These are phyloP conservation scores for Sebastes hubbsi DNA, from an alignment of 2,797 vertebrate species.

Conservation along the genomic window DNA sequence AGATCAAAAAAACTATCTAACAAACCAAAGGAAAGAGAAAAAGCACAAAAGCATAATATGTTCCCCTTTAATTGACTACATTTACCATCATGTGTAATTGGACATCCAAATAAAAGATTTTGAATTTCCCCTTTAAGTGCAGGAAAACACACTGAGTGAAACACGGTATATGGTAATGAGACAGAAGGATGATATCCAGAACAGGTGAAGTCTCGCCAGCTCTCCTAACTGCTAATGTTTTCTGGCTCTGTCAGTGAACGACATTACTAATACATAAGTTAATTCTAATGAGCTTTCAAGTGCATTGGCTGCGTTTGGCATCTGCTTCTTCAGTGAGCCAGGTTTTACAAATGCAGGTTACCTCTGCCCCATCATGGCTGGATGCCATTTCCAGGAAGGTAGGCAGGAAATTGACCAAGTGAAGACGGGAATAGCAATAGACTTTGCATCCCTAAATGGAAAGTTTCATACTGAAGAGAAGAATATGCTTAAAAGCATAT, in stretches of 20 bases:
- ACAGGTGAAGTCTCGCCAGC: not conserved
- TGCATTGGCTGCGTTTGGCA: not conserved
- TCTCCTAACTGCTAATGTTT: not conserved
- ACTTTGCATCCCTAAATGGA: not conserved
- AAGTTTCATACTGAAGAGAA: not conserved
- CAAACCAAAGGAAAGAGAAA: no score
- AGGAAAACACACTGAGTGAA: not conserved
- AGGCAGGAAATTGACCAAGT: not conserved
- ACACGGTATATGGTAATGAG: not conserved
- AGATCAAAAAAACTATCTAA: no score
- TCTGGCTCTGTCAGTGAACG: not conserved
- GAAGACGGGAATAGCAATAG: not conserved
- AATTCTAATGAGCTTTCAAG: conserved; percentile 2
- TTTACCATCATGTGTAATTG: not conserved
- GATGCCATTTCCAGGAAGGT: not conserved
- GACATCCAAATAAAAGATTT: not conserved
- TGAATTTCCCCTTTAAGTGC: not conserved
- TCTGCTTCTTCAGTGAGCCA: not conserved
- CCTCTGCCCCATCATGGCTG: not conserved
- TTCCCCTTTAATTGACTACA: not conserved
- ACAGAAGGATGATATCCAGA: not conserved
- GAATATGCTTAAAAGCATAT: not conserved
- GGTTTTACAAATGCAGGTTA: not conserved
- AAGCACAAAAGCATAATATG: no score
- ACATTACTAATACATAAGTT: not conserved